Evolutionary conservation across 1,140 invertebrate genomes (phyloP).

Genomic region (Caligus rogercresseyi): DNA sequence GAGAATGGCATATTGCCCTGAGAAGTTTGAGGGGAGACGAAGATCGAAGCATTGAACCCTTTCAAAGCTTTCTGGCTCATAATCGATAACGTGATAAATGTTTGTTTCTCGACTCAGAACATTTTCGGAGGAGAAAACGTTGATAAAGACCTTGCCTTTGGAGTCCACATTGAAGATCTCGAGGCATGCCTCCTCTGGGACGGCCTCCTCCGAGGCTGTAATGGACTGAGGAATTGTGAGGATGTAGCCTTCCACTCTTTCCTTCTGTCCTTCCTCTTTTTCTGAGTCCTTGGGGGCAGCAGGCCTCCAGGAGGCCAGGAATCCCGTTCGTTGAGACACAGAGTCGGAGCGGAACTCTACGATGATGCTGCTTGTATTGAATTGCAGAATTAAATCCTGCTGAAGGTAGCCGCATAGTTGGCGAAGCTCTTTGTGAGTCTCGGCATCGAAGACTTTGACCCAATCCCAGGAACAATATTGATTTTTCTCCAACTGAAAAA

Average conservation of each 20-base stretch:
- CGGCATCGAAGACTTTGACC: conserved; percentile 10
- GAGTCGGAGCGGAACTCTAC: conserved; percentile 8
- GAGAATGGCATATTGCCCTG: background rate
- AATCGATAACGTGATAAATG: background rate
- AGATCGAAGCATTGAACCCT: background rate
- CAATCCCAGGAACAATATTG: conserved; percentile 11
- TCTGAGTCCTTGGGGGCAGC: background rate
- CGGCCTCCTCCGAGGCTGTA: background rate
- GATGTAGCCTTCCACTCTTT: background rate
- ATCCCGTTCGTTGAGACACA: background rate
- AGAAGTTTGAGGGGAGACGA: background rate
- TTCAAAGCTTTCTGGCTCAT: background rate
- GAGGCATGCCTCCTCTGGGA: background rate
- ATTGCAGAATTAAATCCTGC: conserved; percentile 9
- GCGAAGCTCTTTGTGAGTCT: background rate
- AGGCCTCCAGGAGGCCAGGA: conserved; percentile 12
- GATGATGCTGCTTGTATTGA: background rate
- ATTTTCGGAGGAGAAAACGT: background rate
- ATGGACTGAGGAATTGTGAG: conserved; percentile 4
- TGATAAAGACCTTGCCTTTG: background rate
- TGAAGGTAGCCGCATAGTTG: background rate
- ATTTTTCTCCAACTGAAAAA: background rate
- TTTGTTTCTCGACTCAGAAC: background rate
- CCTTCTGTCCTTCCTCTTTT: background rate
- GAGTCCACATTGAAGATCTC: conserved; percentile 3